A percentile compares a stretch with the other conserved stretches of the same genome.
phyloP scores from a whole-genome alignment of 2,888 invertebrate genomes.

The Gastracanthus pulcherrimus region DNA sequence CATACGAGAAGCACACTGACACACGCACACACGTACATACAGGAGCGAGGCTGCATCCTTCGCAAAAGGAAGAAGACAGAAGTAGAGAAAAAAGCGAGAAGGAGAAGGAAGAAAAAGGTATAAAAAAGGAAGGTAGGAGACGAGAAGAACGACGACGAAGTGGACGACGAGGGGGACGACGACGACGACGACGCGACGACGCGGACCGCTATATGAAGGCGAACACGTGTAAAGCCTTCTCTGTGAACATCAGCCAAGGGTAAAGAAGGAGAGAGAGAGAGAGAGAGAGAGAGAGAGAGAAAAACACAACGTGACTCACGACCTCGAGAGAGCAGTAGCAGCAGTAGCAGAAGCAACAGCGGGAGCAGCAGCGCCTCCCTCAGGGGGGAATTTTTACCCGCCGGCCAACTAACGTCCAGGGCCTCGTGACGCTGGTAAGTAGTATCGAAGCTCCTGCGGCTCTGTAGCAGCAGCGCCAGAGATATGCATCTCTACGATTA shows the following conservation, averaged over 20 bases:
- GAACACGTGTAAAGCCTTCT: slow-evolving; percentile 48
- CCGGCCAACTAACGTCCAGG: slow-evolving; percentile 44
- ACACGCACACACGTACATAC: not conserved
- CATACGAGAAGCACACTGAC: no score
- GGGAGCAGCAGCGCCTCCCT: slow-evolving; percentile 24
- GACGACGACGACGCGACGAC: slow-evolving; percentile 24
- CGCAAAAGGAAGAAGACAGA: no score
- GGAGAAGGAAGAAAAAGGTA: not conserved
- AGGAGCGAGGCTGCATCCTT: no score
- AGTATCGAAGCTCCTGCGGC: slow-evolving; percentile 38
- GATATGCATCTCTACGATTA: slow-evolving; percentile 52
- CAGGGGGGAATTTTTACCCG: slow-evolving; percentile 44
- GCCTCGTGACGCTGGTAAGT: slow-evolving; percentile 35
- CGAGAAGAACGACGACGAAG: no score
- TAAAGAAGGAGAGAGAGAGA: no score
- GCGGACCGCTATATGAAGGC: slow-evolving; percentile 52
- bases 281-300: no score
- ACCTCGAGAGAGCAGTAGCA: slow-evolving; percentile 25
- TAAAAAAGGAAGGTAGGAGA: not conserved
- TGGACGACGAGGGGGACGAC: not conserved
- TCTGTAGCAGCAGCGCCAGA: not conserved
- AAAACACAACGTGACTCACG: slow-evolving; percentile 56
- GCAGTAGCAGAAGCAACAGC: not conserved
- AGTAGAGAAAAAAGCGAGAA: not conserved
- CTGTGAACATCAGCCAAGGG: not conserved